Base-by-base conservation (phyloP, 2,797 vertebrate genomes). In the Chromobotia macracanthus region DNA sequence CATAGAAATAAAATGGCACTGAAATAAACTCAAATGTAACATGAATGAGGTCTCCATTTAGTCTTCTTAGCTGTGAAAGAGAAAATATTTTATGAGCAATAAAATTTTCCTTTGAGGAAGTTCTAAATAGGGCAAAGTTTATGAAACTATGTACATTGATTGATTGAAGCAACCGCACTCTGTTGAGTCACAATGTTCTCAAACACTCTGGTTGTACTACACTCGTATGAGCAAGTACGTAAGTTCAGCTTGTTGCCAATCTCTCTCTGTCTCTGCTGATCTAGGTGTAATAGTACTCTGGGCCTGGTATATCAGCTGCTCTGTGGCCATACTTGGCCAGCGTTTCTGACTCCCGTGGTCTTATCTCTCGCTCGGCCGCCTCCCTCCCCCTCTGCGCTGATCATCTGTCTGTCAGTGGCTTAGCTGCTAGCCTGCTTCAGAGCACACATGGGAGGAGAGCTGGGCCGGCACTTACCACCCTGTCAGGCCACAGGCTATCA, bases 241-340 rank as follows among this genome's bases (percentile, higher is more conserved):
- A 56, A 55, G 18, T 58, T 60, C 35, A 55, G 28, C 28, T 72
- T 56, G 75, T 61, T 78, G 75, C 76, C 77, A 82, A 65, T 16
- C 76, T 55, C 55, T 38, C 53, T 15, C 56, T 65, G 10, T 28
- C 86, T 89, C 80, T 89, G 86, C 88, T 89, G 84, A 90, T 92
- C 90, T 89, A 91, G 90, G 91, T 93, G 94, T 94, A 95, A 95
- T 90, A 85, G 89, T 92, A 93, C 90, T 88, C 84, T 78, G 75
- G 87, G 77, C 85, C 84, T 89, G 88, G 88, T 89, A 88, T 91
- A 85, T 88, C 88, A 94, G 91, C 92, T 92, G 86, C 92, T 93
- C 89, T 88, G 84, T 86, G 86, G 87, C 91, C 87, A 91, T 88
- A 85, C 86, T 89, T 80, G 72, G 82, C 66, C 87, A 80, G 66